Base-by-base conservation (phyloP, 2,888 invertebrate genomes). In the Parascotia fuliginaria region DNA sequence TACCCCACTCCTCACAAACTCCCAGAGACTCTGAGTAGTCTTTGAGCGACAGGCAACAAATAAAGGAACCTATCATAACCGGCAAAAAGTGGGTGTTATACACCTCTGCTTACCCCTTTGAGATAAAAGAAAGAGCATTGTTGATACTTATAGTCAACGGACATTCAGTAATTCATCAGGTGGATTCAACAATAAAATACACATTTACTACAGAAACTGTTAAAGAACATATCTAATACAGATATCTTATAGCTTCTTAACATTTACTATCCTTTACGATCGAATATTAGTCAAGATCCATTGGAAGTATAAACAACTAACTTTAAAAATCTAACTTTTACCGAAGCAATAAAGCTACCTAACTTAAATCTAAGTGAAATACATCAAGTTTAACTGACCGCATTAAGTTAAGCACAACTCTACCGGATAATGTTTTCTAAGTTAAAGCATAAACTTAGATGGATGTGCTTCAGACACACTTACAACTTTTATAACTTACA, bases 361-460 rank as follows among this genome's bases (percentile, higher is more conserved):
- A 79, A 77, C 74, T 75, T 66, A 64, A 62, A 59, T 72, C 58
- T 73, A 81, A 83, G 77, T 78, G 76, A 80, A 78, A 83, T 81
- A 79, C 75, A 81, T 81, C 81, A 77, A 75, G 71, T 75, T 68
- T 75, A 81, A 83, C 75, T 79, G 81, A 76, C 78, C 77, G 71
- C 76, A 65, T 77, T 79, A 76, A 77, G 55, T 75, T 77, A 75
- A 76, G 71, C 73, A 61, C 65, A 75, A 74, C 71, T 76, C 50
- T 68, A 61, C 47, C 59, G 60, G 68, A 59, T 76, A 77, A 75
- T 77, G 70, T 79, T 72, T 62, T 70, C 71, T 71, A 75, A 78
- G 69, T 77, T 81, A 78, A 76, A 77, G 73, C 70, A 75, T 79
- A 71, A 86, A 85, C 77, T 86, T 84, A 82, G 82, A 86, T 79